Percentiles rank a stretch among this genome's conserved stretches.
These are phyloP conservation scores for Hypsopygia costalis DNA, from an alignment of 2,888 invertebrate genomes.

Conservation along the genomic window DNA sequence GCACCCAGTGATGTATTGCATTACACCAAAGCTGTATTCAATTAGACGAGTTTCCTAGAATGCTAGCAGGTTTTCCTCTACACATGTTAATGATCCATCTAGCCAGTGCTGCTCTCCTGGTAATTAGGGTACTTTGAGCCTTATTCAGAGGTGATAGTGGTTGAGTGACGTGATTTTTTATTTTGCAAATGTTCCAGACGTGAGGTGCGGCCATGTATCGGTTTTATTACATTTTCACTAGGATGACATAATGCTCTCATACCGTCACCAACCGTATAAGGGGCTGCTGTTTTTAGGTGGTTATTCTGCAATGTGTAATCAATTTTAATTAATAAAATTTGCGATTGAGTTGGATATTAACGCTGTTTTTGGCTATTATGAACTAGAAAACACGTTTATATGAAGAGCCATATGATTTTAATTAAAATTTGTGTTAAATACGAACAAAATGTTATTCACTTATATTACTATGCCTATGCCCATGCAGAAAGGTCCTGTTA, in stretches of 20 bases:
- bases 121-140: neutral
- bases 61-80: conserved; percentile 15
- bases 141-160: neutral
- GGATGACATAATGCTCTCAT: conserved; percentile 39
- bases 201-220: conserved; percentile 22
- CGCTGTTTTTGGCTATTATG: no score
- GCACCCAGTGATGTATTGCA: neutral
- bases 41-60: conserved; percentile 17
- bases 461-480: no score
- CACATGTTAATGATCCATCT: conserved; percentile 13
- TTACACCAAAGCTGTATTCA: conserved; percentile 3
- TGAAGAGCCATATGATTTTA: no score
- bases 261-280: conserved; percentile 15
- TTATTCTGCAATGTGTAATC: conserved; percentile 10
- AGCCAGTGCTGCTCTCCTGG: neutral
- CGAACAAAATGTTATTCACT: no score
- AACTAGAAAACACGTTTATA: no score
- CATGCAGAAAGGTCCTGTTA: no score
- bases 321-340: no score
- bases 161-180: neutral
- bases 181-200: conserved; percentile 5
- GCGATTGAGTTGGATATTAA: no score
- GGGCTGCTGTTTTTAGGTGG: conserved; percentile 2
- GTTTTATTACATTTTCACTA: conserved; percentile 50
- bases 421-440: no score